Base-by-base conservation (phyloP, 2,113 vertebrate genomes). In the Corythornis madagascariensis region DNA sequence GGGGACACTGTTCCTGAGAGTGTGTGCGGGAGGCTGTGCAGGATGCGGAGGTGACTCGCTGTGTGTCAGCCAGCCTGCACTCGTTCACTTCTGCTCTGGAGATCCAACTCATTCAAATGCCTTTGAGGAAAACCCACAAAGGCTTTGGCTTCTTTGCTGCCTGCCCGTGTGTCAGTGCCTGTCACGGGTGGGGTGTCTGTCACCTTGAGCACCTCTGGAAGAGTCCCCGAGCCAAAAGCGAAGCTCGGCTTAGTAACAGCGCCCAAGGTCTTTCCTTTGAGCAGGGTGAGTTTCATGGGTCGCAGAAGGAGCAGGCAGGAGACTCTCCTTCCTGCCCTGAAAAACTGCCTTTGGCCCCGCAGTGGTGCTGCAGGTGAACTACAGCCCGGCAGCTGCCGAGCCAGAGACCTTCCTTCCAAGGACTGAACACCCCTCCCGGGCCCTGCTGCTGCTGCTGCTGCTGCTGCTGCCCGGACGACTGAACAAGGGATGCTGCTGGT, bases 401-500 rank as follows among this genome's bases (percentile, higher is more conserved):
- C 86, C 84, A 78, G 87, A 66, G 83, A 76, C 79, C 56, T 87
- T 86, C 97, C 38, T 38, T 38, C 93, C 91, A 80, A 85, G 77
- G 79, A 74, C 77, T 48, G 69, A 16, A 86, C 3, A 11, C 28
- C 96, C 85, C 89, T 92, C 42, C 86, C 72, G 40, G 59, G n/a
- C 67, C 83, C 43, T 70, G 50, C 50, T 80, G 74, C 53, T 88
- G 55, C n/a, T 79, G 7, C 53, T 88, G 55, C n/a, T 79, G 7
- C 33, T 35, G 35, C 35, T 35, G 35, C 21, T 78, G 25, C 25
- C 40, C 40, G 13, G 22, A 48, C 66, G 60, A 53, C 65, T 65
- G 76, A 29, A 45, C 78, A 43, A 52, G 19, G 7, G 52, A 4
- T 57, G 53, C 80, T 79, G 50, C 42, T 56, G 1, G 9, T 65